These are phyloP conservation scores for Garra rufa DNA, from an alignment of 2,113 vertebrate genomes.

Conservation along the genomic window DNA sequence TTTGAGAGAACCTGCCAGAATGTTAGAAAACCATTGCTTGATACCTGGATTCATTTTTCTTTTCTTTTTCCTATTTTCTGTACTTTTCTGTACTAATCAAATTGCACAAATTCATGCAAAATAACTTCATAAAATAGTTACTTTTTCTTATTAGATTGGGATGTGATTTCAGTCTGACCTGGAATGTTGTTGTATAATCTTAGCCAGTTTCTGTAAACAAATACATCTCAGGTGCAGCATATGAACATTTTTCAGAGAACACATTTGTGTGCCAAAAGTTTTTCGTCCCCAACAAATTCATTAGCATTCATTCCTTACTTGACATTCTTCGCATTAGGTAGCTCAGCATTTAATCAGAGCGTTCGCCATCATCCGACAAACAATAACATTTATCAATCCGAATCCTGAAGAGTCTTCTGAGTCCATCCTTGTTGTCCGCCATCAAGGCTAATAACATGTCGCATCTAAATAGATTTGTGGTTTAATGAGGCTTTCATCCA, in stretches of 20 bases:
- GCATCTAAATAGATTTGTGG: conserved; percentile 14
- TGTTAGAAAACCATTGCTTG: no score
- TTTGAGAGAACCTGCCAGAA: no score
- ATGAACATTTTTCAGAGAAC: not conserved
- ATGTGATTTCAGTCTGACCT: no score
- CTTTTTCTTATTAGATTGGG: no score
- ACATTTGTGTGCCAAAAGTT: not conserved
- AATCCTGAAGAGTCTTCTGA: conserved; percentile 9
- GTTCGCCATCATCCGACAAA: conserved; percentile 1
- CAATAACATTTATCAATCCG: conserved; percentile 11
- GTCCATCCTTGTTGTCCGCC: conserved; percentile 5
- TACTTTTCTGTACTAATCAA: no score
- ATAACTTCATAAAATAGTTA: no score
- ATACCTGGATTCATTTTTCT: no score
- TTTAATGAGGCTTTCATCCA: conserved; percentile 21
- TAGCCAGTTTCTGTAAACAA: no score
- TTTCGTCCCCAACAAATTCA: not conserved
- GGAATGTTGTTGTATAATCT: no score
- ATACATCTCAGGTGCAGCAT: no score
- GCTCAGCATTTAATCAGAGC: not conserved
- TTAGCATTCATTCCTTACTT: not conserved
- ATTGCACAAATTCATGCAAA: no score
- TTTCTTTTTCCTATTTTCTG: no score
- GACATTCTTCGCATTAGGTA: not conserved
- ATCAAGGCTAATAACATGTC: not conserved